A percentile compares a stretch with the other conserved stretches of the same genome.
Evolutionary conservation across 2,113 vertebrate genomes (phyloP).

Genomic region (Hystrix cristata): DNA sequence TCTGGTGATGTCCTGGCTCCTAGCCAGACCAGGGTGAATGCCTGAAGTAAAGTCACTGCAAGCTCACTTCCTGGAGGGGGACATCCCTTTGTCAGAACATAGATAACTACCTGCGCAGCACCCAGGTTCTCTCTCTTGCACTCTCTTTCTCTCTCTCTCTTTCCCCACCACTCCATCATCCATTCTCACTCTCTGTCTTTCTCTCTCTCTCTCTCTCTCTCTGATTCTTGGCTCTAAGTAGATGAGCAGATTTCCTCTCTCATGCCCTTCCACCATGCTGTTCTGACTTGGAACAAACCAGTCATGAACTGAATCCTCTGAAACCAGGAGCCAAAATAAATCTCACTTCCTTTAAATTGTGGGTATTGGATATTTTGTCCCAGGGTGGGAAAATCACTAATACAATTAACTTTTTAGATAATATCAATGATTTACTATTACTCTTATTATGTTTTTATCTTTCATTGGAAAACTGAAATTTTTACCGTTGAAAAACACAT

Average conservation of each 20-base stretch:
- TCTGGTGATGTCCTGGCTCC: too few species aligned
- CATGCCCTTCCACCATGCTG: neutral
- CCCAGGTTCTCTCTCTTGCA: too few species aligned
- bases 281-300: neutral
- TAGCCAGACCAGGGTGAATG: too few species aligned
- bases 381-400: neutral
- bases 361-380: neutral
- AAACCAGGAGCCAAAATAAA: neutral
- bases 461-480: neutral
- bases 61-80: too few species aligned
- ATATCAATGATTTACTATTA: neutral
- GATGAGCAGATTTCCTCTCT: neutral
- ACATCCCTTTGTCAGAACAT: too few species aligned
- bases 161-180: too few species aligned
- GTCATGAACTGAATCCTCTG: neutral
- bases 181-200: too few species aligned
- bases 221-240: neutral
- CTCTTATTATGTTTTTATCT: neutral
- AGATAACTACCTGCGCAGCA: too few species aligned
- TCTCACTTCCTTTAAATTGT: neutral
- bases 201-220: neutral
- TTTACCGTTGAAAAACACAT: neutral
- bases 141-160: too few species aligned
- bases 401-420: neutral
- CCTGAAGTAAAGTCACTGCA: too few species aligned